Evolutionary conservation across 2,113 vertebrate species (phyloP).

Genomic region (Desmodus rotundus): DNA sequence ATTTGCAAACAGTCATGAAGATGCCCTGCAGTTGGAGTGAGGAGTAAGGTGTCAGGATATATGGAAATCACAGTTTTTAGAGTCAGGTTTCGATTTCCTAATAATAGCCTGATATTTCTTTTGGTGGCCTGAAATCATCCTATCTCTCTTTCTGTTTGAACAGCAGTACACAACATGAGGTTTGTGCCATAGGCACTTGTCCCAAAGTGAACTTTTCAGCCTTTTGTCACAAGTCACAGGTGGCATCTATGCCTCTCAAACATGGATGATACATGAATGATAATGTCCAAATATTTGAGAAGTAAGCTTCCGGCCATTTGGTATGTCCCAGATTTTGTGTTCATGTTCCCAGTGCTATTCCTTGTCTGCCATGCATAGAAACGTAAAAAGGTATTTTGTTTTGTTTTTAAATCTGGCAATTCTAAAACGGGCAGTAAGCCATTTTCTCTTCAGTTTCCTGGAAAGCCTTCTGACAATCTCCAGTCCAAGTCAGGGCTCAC

Average conservation of each 20-base stretch:
- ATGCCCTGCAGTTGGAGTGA: not conserved
- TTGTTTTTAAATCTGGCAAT: not conserved
- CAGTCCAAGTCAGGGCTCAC: not conserved
- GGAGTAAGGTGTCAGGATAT: not conserved
- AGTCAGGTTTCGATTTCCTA: not conserved
- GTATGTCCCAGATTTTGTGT: not conserved
- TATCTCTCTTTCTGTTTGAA: not conserved
- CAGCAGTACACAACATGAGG: not conserved
- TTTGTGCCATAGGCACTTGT: not conserved
- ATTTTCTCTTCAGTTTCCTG: not conserved
- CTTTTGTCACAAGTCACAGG: not conserved
- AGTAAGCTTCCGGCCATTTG: too few species aligned
- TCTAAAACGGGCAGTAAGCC: not conserved
- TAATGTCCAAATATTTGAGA: not conserved
- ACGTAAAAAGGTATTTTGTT: not conserved
- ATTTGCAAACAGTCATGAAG: not conserved
- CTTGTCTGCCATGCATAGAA: not conserved
- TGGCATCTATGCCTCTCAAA: not conserved
- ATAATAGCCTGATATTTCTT: not conserved
- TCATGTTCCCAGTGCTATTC: not conserved
- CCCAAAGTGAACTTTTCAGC: not conserved
- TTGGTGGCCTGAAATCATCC: not conserved
- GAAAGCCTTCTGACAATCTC: not conserved
- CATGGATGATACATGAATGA: not conserved
- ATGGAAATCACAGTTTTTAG: not conserved